Conservation (phyloP, 2,113 vertebrate species). For the Prunella fulvescens region DNA sequence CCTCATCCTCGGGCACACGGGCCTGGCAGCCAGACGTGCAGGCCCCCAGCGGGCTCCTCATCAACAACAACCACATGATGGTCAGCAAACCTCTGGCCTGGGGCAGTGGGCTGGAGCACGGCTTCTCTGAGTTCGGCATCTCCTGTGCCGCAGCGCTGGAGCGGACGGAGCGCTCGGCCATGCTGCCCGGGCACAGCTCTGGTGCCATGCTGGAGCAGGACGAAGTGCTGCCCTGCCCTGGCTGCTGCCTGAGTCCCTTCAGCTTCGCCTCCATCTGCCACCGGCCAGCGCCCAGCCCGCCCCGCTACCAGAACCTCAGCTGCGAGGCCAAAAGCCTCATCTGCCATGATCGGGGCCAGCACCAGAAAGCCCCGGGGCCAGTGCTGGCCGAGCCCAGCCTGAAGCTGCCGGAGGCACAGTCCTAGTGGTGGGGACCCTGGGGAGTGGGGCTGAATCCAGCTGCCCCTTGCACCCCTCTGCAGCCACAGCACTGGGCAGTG, state of each 20-base stretch:
- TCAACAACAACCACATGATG: conserved; percentile 78
- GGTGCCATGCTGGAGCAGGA: conserved; percentile 77
- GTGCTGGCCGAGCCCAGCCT: conserved; percentile 74
- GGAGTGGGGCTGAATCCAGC: not conserved
- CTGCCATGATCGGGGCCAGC: conserved; percentile 63
- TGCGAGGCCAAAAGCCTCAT: conserved; percentile 81
- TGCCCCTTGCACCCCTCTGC: not conserved
- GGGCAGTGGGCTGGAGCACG: conserved; percentile 66
- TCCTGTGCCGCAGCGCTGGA: conserved; percentile 8
- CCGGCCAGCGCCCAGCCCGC: conserved; percentile 71
- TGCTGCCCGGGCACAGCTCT: conserved; percentile 56
- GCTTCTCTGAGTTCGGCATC: conserved; percentile 60
- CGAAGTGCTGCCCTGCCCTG: conserved; percentile 83
- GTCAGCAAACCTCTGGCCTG: conserved; percentile 76
- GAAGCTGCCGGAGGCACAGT: conserved; percentile 85
- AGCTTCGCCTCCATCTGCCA: conserved; percentile 85
- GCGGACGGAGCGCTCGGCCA: conserved; percentile 12
- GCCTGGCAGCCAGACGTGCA: conserved; percentile 74
- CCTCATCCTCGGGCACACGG: conserved; percentile 43
- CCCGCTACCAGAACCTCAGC: conserved; percentile 85
- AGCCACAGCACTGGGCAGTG: not conserved
- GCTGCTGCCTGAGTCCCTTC: conserved; percentile 83
- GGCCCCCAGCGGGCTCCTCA: conserved; percentile 51
- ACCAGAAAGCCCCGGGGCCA: conserved; percentile 22
- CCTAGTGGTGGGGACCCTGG: conserved; percentile 49